Evolutionary conservation across 2,888 invertebrate species (phyloP), one percentile per base, ranked within the genome.

Genomic region (Hedychridium roseum): DNA sequence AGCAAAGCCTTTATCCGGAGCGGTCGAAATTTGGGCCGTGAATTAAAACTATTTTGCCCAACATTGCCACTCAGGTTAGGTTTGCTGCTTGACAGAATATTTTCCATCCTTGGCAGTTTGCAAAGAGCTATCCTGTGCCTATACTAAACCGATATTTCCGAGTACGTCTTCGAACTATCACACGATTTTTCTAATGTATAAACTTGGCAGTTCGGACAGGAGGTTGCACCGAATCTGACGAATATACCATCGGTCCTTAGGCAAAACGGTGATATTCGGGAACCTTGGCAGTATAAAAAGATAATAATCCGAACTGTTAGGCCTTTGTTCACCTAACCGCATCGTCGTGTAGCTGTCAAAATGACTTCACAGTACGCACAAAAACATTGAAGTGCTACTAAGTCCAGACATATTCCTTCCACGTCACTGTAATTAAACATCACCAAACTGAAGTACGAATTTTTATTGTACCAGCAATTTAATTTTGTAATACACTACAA

Each of bases 1-100:
- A 73, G 37, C 9, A 73, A 53, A 1, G 60, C 67, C 47, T 73
- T 72, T 3, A 76, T 64, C 6, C 70, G 58, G 3, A 74, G 52
- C 2, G 76, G 76, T 66, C 66, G 51, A 62, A 60, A 49, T 36
- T 66, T 61, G 41, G 55, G 64, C 17, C 57, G 48, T 1, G 43
- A 37, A 41, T 41, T 43, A 2, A 20, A 20, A 9, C 37, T 23
- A 40, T 14, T 51, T 14, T 57, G 43, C n/a, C 20, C 6, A 44
- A 43, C 42, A 26, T 47, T 50, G 14, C 38, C 43, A 44, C 11
- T 46, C n/a, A 49, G 43, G 27, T 43, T 42, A 3, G 31, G 46
- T 11, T 34, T 48, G 16, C 40, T 37, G 27, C 43, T 54, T 17
- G 44, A 32, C 2, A 53, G 41, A 40, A 49, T 16, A 38, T 56